These are phyloP conservation scores for Mastigias papua DNA, from an alignment of 30 jellyfish, hydroid and myxozoan species.

Conservation along the genomic window DNA sequence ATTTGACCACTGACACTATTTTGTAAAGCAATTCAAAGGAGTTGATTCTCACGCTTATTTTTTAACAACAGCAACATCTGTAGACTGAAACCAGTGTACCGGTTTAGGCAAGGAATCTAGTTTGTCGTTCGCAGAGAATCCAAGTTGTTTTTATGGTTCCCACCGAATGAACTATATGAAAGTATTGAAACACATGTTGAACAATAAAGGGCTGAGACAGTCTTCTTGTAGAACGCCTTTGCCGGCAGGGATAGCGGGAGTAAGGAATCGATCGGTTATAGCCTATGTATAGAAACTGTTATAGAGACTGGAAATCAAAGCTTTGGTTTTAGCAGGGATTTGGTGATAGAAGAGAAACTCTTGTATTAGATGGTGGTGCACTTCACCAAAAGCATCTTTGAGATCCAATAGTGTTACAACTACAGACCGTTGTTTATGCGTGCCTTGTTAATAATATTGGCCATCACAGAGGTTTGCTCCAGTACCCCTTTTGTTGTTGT, in stretches of 20 bases:
- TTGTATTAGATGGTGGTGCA: too few relatives aligned
- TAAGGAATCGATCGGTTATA: neutral
- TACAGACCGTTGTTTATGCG: too few relatives aligned
- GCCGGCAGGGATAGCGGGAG: neutral
- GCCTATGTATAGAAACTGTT: neutral
- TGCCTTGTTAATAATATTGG: too few relatives aligned
- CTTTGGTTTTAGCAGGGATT: neutral
- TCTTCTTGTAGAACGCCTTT: neutral
- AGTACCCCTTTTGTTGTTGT: too few relatives aligned
- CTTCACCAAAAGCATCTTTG: too few relatives aligned
- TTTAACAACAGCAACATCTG: neutral
- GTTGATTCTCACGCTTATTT: neutral
- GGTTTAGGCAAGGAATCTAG: neutral
- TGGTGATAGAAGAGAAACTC: too few relatives aligned
- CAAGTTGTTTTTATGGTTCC: neutral
- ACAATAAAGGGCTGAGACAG: neutral
- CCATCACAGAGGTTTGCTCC: too few relatives aligned
- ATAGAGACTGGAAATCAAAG: neutral
- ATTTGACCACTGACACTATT: neutral
- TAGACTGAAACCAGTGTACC: constrained; percentile 13
- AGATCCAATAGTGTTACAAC: too few relatives aligned
- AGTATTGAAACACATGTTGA: constrained; percentile 15
- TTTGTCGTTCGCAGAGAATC: neutral
- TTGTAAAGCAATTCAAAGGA: neutral
- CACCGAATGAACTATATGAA: neutral